Base-by-base conservation (phyloP, 2,797 vertebrate genomes). In the Microcaecilia unicolor region DNA sequence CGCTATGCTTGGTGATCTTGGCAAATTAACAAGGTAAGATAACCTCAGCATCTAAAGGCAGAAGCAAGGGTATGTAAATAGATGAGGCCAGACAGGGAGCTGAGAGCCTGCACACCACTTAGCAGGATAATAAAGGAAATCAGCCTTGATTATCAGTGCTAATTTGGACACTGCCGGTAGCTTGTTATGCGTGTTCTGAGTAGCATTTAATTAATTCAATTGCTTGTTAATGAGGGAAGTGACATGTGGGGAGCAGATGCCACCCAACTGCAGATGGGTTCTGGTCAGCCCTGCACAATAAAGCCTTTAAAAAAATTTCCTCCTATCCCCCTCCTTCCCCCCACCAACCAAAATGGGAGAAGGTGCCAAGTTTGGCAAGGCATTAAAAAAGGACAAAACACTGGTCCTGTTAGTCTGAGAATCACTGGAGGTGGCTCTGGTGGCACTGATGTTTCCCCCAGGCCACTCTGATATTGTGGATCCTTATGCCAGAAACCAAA, bases 181-280 rank as follows among this genome's bases (percentile, higher is more conserved):
- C 84, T 86, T 84, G 83, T 86, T 86, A 85, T 84, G 78, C 69
- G 78, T 83, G 82, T 83, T 85, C 81, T 82, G 81, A 85, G 81
- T 81, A 85, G 82, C 81, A 82, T 87, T 85, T 87, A 85, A 85
- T 87, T 87, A 87, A 87, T 87, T 87, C 84, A 87, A 87, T 87
- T 83, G 84, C 84, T 84, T 85, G 81, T 87, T 87, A 87, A 86
- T 87, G 83, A 82, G 78, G 76, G 80, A 83, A 85, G 80, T 83
- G 83, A 81, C 83, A 86, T 86, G 83, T 85, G 83, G 78, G 83
- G 80, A 84, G 80, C 82, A 86, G 84, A 87, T 85, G 84, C 80
- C 81, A 81, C 78, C 82, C 76, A 76, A 78, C 65, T 72, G 64
- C 77, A 83, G 81, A 81, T 83, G 82, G 81, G 76, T 42, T 67